Evolutionary conservation across 2,797 vertebrate species (phyloP).

Genomic region (Myotis myotis): DNA sequence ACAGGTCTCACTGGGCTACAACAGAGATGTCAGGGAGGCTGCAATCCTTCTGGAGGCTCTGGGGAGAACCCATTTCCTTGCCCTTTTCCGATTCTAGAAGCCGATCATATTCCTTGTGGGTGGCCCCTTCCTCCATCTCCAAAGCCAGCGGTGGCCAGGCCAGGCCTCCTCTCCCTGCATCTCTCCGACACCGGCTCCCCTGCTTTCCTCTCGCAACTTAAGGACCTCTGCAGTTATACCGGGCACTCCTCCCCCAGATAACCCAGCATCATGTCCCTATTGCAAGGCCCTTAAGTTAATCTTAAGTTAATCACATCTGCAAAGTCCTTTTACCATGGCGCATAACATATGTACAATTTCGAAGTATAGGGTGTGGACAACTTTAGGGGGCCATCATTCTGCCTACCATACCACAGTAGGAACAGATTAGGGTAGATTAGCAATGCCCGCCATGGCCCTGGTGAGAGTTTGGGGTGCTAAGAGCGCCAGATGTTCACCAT

Average conservation of each 20-base stretch:
- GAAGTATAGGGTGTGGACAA: neutral
- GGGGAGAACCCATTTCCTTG: neutral
- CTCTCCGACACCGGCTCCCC: neutral
- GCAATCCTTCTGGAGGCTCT: neutral
- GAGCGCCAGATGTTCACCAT: neutral
- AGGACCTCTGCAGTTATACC: neutral
- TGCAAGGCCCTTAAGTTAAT: neutral
- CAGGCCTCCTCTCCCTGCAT: neutral
- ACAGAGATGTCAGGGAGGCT: neutral
- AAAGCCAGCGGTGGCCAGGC: neutral
- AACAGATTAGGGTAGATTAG: neutral
- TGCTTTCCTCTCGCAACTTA: neutral
- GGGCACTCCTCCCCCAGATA: neutral
- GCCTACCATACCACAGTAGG: neutral
- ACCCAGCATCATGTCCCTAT: neutral
- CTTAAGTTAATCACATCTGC: neutral
- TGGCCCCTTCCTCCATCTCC: neutral
- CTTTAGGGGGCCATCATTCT: neutral
- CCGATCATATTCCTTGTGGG: accelerated
- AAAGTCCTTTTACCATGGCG: neutral
- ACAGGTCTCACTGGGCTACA: neutral
- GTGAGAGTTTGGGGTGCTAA: neutral
- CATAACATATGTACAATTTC: neutral
- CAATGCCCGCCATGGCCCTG: neutral
- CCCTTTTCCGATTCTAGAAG: neutral